phyloP scores from a whole-genome alignment of 2,113 vertebrate genomes.

The Promerops cafer region DNA sequence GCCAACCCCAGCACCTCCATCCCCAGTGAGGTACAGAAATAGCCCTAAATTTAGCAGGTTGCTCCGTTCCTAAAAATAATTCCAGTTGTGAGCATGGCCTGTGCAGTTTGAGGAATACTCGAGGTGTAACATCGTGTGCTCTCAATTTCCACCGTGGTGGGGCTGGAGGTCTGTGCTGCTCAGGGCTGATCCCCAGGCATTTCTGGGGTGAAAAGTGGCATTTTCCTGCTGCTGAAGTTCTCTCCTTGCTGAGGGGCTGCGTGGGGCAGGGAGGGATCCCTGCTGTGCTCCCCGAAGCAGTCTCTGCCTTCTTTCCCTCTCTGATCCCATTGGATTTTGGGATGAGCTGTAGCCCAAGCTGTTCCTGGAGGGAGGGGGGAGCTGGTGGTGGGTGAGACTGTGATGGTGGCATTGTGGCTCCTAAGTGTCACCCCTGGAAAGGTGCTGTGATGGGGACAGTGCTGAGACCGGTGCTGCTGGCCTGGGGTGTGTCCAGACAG shows the following conservation, averaged over 20 bases:
- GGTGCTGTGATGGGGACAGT: accelerated
- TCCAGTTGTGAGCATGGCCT: accelerated
- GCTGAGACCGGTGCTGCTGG: accelerated
- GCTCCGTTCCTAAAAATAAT: background rate
- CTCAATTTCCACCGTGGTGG: accelerated
- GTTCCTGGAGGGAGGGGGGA: background rate
- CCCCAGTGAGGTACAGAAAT: background rate
- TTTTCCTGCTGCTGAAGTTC: background rate
- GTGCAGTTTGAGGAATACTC: accelerated
- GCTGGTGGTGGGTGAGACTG: background rate
- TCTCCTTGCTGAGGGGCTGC: background rate
- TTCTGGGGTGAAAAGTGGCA: background rate
- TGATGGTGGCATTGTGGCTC: accelerated
- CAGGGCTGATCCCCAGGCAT: background rate
- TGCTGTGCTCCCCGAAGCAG: background rate
- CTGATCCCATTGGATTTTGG: background rate
- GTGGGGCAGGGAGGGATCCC: background rate
- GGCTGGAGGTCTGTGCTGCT: background rate
- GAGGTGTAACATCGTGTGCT: accelerated
- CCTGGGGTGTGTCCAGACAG: accelerated
- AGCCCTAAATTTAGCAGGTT: background rate
- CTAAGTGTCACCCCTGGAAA: background rate
- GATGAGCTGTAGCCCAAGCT: background rate
- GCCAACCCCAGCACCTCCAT: background rate
- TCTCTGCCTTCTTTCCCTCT: background rate